Base-by-base conservation (phyloP, 1,140 invertebrate genomes). In the Centruroides vittatus region DNA sequence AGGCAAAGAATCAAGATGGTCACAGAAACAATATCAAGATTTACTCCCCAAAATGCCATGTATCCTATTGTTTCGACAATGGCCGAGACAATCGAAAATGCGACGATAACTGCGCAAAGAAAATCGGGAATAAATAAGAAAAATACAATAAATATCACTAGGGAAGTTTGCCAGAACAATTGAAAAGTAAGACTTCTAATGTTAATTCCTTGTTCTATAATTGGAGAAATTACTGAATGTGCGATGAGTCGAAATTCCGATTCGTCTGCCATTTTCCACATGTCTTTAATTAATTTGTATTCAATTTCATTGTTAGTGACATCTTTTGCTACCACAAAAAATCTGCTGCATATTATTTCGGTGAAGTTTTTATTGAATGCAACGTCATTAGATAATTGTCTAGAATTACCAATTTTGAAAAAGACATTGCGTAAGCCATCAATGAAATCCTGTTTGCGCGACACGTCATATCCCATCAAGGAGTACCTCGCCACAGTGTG, bases 241-340 rank as follows among this genome's bases (percentile, higher is more conserved):
- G 23, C 23, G 23, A 23, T 2, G 13, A 86, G 87, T 65, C 92
- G 89, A 3, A 93, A 73, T 0, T 83, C 78, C 4, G 88, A 89
- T 12, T 86, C 80, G 0, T 80, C 71, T 51, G 89, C 89, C 4
- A 95, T 85, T 57, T 81, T 71, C 62, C 92, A 75, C 5, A 96
- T 74, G 54, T 84, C 83, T 64, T 81, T 80, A 1, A 91, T 86
- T 84, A 96, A 92, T 64, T 90, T 86, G 67, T 89, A 90, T 70
- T 93, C 90, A 62, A 88, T 84, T 70, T 89, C 90, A 0, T 88
- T 89, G 48, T 89, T 86, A 51, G 84, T 87, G 9, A 94, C 88
- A 67, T 93, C 90, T 1, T 89, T 84, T 0, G 88, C 87, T 74
- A 93, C 89, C 56, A 94, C 85, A 34, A 93, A 73, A 70, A 92